Base-by-base conservation (phyloP, 2,113 vertebrate genomes). In the Onychostruthus taczanowskii region DNA sequence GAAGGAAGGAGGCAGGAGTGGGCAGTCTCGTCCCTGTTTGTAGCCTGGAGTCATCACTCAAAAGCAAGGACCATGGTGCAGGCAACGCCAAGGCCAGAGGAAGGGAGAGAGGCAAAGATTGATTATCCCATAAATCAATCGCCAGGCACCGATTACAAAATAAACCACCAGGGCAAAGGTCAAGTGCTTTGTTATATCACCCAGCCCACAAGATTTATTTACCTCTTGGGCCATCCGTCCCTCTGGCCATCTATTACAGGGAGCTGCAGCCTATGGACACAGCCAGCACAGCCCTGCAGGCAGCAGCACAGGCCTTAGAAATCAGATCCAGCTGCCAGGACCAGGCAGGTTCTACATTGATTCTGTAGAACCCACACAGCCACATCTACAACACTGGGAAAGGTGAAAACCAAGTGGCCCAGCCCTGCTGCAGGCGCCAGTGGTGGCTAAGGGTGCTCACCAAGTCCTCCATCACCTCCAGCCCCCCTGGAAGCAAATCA, bases 111-210 rank as follows among this genome's bases (percentile, higher is more conserved):
- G 62, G 56, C n/a, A 72, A 52, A 93, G 87, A 93, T 43, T 73
- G 83, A 94, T 78, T 95, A 81, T 86, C 64, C 88, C 43, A 78
- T 80, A 76, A 89, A 96, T 95, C 90, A 94, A 70, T 91, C 2
- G 69, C 92, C 67, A 50, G 87, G 58, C 68, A 64, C 86, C 46
- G 69, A 91, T 95, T 78, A 87, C 83, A 85, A 96, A 96, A 96
- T 63, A 92, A 95, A 93, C 70, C 95, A 76, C 80, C 33, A 22
- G 93, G 95, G 80, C 93, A 96, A 95, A 96, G 96, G 94, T 95
- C 96, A 95, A 95, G 83, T 81, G 83, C 67, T 96, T 92, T 96
- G 90, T 95, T 95, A 87, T 92, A 96, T 83, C 95, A 95, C 80
- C 77, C 88, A 94, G 62, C 73, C 90, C 83, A 76, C 69, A 73